Percentiles rank a stretch among this genome's conserved stretches.
Conservation (phyloP, 1,140 invertebrate species). For the Metaphire vulgaris region DNA sequence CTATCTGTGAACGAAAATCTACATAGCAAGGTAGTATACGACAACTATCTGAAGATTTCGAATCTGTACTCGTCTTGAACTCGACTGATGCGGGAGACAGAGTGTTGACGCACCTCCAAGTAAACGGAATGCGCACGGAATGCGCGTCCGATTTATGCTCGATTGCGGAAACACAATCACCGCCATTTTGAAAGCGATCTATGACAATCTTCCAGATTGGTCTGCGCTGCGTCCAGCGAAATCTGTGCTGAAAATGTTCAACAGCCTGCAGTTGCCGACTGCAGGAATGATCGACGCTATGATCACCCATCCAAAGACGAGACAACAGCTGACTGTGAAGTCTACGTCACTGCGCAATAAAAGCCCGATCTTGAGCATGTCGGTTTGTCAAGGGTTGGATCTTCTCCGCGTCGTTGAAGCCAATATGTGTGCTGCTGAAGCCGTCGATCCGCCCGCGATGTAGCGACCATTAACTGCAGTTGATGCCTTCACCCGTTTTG, state of each 20-base stretch:
- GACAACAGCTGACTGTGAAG: background rate
- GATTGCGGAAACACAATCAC: no score
- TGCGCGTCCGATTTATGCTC: background rate
- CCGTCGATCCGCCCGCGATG: background rate
- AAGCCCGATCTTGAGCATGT: background rate
- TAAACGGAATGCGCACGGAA: no score
- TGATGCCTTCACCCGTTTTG: background rate
- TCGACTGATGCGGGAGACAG: background rate
- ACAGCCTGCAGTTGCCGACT: background rate
- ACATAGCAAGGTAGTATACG: background rate
- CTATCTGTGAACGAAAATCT: background rate
- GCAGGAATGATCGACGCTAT: background rate
- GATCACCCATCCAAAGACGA: background rate
- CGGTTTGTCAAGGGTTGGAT: background rate
- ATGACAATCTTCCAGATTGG: background rate
- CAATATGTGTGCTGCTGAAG: background rate
- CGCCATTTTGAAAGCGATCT: background rate
- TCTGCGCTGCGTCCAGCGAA: background rate
- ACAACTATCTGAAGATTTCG: background rate
- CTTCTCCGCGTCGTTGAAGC: background rate
- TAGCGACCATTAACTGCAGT: background rate
- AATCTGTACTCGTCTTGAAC: background rate
- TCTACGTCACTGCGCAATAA: background rate
- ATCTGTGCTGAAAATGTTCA: background rate
- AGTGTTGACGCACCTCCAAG: background rate